Percentiles rank a stretch among this genome's conserved stretches.
Evolutionary conservation across 2,113 vertebrate genomes (phyloP).

Genomic region (Ceyx margarethae): DNA sequence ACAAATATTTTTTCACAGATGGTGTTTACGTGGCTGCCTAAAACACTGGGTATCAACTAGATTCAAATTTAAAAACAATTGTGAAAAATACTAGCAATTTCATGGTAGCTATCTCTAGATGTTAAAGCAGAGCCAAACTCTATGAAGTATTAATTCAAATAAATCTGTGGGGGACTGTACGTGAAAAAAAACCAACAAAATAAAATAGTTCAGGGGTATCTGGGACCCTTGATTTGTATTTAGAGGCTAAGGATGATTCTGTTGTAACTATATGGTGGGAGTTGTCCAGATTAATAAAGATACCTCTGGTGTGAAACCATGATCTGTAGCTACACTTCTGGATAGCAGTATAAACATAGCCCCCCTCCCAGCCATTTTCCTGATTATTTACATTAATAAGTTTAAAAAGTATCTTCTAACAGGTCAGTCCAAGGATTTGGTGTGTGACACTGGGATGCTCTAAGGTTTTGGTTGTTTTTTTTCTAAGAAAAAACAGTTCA

Average conservation of each 20-base stretch:
- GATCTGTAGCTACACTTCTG: neutral
- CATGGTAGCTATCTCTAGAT: neutral
- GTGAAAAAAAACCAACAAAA: neutral
- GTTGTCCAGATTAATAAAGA: neutral
- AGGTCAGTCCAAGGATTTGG: neutral
- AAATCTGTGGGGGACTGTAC: neutral
- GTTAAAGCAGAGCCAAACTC: neutral
- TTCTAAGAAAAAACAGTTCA: neutral
- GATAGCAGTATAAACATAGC: neutral
- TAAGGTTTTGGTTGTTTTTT: neutral
- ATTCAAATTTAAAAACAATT: conserved; percentile 39
- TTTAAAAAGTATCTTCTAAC: neutral
- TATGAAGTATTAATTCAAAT: neutral
- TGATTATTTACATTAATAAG: neutral
- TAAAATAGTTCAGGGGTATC: neutral
- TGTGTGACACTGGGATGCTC: neutral
- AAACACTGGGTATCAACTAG: conserved; percentile 25
- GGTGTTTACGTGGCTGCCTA: conserved; percentile 50
- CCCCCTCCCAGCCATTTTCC: neutral
- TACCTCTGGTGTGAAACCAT: neutral
- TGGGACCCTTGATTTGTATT: neutral
- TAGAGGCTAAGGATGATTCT: neutral
- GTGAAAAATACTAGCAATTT: conserved; percentile 34
- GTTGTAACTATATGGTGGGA: neutral
- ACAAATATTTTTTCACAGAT: conserved; percentile 58